These are phyloP conservation scores for Xestobium rufovillosum DNA, from an alignment of 2,888 invertebrate species.

Conservation along the genomic window DNA sequence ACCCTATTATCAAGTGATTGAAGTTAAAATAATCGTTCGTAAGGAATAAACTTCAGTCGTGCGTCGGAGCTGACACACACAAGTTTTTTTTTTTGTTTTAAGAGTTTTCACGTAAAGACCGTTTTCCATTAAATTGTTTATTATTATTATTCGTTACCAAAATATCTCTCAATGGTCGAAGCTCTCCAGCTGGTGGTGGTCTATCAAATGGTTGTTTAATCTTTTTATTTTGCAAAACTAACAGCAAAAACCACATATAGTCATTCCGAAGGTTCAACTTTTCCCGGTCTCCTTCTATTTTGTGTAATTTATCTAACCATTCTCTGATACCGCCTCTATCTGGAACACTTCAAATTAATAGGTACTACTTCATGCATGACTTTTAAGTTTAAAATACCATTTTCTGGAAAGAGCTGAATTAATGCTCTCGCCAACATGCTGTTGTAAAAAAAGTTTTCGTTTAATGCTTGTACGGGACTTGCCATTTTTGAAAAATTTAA, in stretches of 20 bases:
- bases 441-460: slow-evolving; percentile 43
- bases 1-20: too few species aligned
- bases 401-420: slow-evolving; percentile 38
- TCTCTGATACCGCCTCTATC: slow-evolving; percentile 32
- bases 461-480: slow-evolving; percentile 31
- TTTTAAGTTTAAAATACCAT: slow-evolving; percentile 35
- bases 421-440: slow-evolving; percentile 43
- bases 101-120: too few species aligned
- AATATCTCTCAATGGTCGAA: slow-evolving; percentile 37
- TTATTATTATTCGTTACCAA: too few species aligned
- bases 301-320: slow-evolving; percentile 41
- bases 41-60: too few species aligned
- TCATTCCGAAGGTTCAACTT: slow-evolving; percentile 39
- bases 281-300: slow-evolving; percentile 31
- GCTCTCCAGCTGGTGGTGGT: slow-evolving; percentile 34
- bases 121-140: too few species aligned
- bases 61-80: too few species aligned
- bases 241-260: slow-evolving; percentile 43
- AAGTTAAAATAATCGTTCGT: too few species aligned
- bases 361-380: too few species aligned
- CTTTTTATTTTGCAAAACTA: slow-evolving; percentile 42
- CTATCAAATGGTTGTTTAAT: slow-evolving; percentile 39
- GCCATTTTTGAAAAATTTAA: slow-evolving; percentile 28
- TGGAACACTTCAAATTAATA: slow-evolving; percentile 17
- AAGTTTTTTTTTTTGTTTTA: too few species aligned